Evolutionary conservation across 2,888 invertebrate genomes (phyloP), one percentile per base, ranked within the genome.

Genomic region (Drosophila pseudotakahashii): DNA sequence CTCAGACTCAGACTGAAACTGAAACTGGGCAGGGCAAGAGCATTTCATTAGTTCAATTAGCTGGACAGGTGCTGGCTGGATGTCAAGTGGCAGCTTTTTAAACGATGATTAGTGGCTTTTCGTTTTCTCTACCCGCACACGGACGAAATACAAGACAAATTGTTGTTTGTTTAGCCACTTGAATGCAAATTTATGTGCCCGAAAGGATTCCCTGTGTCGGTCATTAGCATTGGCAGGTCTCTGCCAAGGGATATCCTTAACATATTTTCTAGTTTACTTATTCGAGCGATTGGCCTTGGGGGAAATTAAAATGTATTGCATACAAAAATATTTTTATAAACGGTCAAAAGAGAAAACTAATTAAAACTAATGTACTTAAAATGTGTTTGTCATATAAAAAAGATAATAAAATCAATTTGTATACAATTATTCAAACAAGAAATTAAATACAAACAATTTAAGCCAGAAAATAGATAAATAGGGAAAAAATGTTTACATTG

Each of bases 1-100:
- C 6, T 7, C n/a, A 34, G 19, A 3, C 6, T 7, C n/a, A 34
- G 58, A 7, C 30, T 30, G 30, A 30, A 7, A 7, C 30, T 30
- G 59, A 13, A 42, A 42, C 54, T 72, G 59, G 50, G 50, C 64
- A 57, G 51, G 55, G 66, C 36, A 63, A 76, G 76, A 76, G 72
- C 87, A 74, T 84, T 84, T 84, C 87, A 84, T 88, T 88, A 86
- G 84, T 86, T 84, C 89, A 84, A 84, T 84, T 84, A 84, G 87
- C 75, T 64, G 67, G 62, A 72, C 44, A 52, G 64, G 52, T 64
- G 52, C 63, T 67, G 51, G 42, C 54, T 62, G 59, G 55, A 52
- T 67, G 69, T 70, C 75, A 60, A 76, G 72, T 73, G 77, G 58
- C 68, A 73, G 71, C 80, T 61, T 72, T 85, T 77, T 82, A 82